Evolutionary conservation across 2,797 vertebrate species (phyloP), one percentile per base, ranked within the genome.

Genomic region (Catharus ustulatus): DNA sequence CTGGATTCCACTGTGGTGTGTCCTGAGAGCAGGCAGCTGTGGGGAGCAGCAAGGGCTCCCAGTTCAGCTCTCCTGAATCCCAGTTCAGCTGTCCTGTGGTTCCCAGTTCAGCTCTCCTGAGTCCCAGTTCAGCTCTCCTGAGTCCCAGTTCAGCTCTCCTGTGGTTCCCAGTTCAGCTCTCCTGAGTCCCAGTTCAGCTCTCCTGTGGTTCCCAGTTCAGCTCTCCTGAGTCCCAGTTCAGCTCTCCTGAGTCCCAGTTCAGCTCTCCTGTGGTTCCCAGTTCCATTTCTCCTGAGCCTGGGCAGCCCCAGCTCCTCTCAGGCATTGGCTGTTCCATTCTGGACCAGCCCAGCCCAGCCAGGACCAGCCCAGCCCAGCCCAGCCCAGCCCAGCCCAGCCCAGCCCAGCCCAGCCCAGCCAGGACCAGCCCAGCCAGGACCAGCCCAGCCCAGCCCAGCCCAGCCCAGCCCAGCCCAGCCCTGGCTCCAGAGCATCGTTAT

Each of bases 401-500:
- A 14, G 40, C 15, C 40, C 40, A 42, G 40, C 40, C 42, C 40
- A 42, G 40, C 40, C 13, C n/a, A n/a, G n/a, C n/a, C 55, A 3
- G 69, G 30, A 3, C 24, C 45, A 18, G 71, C 54, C n/a, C 42
- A 43, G 42, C 42, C n/a, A n/a, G n/a, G n/a, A n/a, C 15, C 16
- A 17, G 42, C 43, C 26, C 87, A 58, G 62, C 61, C 49, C 18
- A 84, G 91, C 80, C 54, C 51, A 18, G 71, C 54, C n/a, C 42
- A 43, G 42, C 42, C 15, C 16, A 17, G 42, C 43, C 26, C 87
- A 58, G 62, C 61, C 49, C 18, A 84, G 91, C 80, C 54, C 51
- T 62, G 0, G 0, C 21, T 18, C 52, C 82, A 87, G 15, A 6
- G 10, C 6, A 0, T 71, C 24, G 2, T 2, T 9, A 14, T 29